Base-by-base conservation (phyloP, 2,888 invertebrate species). In the Coleophora deauratella region DNA sequence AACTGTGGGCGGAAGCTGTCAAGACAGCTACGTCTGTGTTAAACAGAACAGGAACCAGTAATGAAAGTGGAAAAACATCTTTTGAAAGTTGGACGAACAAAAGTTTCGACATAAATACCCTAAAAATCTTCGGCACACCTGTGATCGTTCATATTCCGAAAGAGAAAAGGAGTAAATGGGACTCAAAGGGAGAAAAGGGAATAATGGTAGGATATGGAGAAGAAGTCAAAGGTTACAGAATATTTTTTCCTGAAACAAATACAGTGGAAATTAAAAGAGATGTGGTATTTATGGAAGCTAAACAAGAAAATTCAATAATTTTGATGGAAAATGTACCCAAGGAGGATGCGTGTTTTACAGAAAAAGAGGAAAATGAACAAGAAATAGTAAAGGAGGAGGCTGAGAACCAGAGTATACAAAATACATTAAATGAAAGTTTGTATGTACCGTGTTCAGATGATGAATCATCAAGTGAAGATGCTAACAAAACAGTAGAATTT, bases 131-230 rank as follows among this genome's bases (percentile, higher is more conserved):
- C 43, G 51, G 48, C 11, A 45, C 33, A 38, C 38, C 27, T 40
- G 46, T 45, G 37, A 45, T 30, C 40, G 42, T 38, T 2, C 45
- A 43, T 12, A 40, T 49, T 27, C 45, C 47, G 11, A 41, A 45
- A 15, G 38, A 45, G 38, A 41, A 35, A 21, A 40, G 46, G 31
- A 12, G 9, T 9, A 49, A 49, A 27, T 49, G 40, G 32, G 45
- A 45, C n/a, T 9, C 14, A 3, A 43, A 45, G 30, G 42, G 36
- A 9, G 38, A 45, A 35, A 44, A 27, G 42, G 49, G 47, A 12
- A 27, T 45, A 10, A 40, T 51, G 38, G 46, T 51, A 2, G 54
- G 54, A 0, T 54, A 51, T 37, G 46, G 40, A n/a, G 46, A 51
- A 28, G 35, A 33, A 9, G 35, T 35, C 10, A 49, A 50, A 35